A percentile compares a stretch with the other conserved stretches of the same genome.
Conservation (phyloP, 1,140 invertebrate genomes). For the Bombus breviceps region DNA sequence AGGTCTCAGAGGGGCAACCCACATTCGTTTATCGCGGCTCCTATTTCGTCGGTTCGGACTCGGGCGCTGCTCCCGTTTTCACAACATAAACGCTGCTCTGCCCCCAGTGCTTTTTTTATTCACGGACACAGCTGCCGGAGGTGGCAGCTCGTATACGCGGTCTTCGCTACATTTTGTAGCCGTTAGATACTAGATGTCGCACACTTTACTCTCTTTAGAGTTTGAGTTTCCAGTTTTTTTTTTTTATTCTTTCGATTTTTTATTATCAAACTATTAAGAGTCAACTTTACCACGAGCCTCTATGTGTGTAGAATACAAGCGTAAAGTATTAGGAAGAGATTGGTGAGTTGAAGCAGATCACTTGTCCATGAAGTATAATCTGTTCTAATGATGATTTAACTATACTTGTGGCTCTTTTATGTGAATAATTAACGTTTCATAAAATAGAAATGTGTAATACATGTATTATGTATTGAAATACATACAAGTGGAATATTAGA, state of each 20-base stretch:
- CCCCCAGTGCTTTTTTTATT: slow-evolving; percentile 42
- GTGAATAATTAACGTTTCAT: neutral
- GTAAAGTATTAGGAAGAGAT: neutral
- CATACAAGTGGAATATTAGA: neutral
- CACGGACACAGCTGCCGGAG: slow-evolving; percentile 44
- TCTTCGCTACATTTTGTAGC: neutral
- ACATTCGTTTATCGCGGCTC: slow-evolving; percentile 46
- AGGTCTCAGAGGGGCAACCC: slow-evolving; percentile 32
- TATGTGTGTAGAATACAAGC: too few species aligned
- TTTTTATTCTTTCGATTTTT: too few species aligned
- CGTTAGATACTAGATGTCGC: neutral
- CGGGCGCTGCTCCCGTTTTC: slow-evolving; percentile 30
- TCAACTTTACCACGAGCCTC: neutral
- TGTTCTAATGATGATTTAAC: too few species aligned
- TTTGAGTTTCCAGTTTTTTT: neutral
- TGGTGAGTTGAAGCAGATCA: too few species aligned
- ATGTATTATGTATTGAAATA: too few species aligned
- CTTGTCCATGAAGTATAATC: too few species aligned
- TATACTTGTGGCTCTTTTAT: too few species aligned
- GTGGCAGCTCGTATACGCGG: neutral
- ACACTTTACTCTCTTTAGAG: neutral
- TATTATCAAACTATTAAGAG: neutral
- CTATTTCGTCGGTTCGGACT: slow-evolving; percentile 49
- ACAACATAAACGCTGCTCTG: slow-evolving; percentile 10
- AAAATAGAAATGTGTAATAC: neutral